A percentile compares a stretch with the other conserved stretches of the same genome.
phyloP scores from a whole-genome alignment of 2,797 vertebrate species.

The Limosa lapponica region DNA sequence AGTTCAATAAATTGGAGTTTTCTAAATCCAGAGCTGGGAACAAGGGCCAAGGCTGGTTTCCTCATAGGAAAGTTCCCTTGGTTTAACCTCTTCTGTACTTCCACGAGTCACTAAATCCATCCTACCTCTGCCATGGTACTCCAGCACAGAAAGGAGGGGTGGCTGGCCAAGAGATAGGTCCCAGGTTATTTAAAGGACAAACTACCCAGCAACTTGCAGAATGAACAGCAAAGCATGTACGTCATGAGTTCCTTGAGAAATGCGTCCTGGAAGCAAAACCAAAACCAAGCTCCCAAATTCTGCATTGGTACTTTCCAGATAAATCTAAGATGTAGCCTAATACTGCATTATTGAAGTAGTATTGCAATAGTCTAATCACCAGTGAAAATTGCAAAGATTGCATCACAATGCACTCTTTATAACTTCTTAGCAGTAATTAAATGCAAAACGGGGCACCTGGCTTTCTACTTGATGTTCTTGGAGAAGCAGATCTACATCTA shows the following conservation, averaged over 20 bases:
- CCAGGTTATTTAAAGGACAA: background rate
- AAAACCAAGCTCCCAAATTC: background rate
- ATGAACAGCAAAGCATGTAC: background rate
- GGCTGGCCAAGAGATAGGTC: background rate
- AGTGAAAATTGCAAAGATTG: background rate
- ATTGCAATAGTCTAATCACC: background rate
- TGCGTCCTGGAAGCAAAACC: background rate
- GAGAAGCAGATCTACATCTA: no score
- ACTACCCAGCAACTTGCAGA: background rate
- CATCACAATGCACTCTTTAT: background rate
- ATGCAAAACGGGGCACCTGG: background rate
- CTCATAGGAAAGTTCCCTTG: background rate
- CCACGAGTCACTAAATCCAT: background rate
- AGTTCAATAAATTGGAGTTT: background rate
- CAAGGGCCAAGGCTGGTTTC: background rate
- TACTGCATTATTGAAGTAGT: background rate
- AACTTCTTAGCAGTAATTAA: background rate
- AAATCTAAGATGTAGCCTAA: background rate
- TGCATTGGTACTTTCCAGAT: background rate
- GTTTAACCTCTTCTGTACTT: background rate
- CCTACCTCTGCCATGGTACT: background rate
- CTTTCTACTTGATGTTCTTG: background rate
- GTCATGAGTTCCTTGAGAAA: background rate
- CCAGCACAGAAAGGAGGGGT: background rate
- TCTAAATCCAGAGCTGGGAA: background rate